Conservation (phyloP, 2,888 invertebrate species). For the Zeuzera pyrina region DNA sequence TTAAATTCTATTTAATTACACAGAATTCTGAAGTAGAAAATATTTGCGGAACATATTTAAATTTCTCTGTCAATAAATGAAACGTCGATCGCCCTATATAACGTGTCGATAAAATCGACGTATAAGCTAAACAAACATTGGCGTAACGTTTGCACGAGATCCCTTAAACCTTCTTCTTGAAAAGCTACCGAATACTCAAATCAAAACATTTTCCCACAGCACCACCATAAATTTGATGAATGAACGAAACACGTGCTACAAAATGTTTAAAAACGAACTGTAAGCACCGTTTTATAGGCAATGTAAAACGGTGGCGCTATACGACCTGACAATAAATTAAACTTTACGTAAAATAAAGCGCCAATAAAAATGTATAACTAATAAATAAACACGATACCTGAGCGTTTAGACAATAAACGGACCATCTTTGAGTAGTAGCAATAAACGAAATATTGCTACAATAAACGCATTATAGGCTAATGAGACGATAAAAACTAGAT, state of each 20-base stretch:
- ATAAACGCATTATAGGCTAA: slow-evolving; percentile 69
- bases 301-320: slow-evolving; percentile 64
- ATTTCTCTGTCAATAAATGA: no score
- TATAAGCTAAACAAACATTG: slow-evolving; percentile 24
- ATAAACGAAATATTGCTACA: slow-evolving; percentile 71
- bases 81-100: neutral
- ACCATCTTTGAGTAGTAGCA: slow-evolving; percentile 59
- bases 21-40: no score
- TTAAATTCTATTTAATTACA: no score
- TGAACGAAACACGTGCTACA: slow-evolving; percentile 71
- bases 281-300: slow-evolving; percentile 71
- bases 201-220: slow-evolving; percentile 67
- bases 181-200: slow-evolving; percentile 37
- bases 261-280: slow-evolving; percentile 68
- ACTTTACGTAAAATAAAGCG: slow-evolving; percentile 71
- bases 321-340: slow-evolving; percentile 71
- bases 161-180: slow-evolving; percentile 25
- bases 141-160: slow-evolving; percentile 17
- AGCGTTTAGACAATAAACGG: slow-evolving; percentile 67
- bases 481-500: slow-evolving; percentile 55
- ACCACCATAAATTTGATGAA: slow-evolving; percentile 71
- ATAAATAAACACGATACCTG: slow-evolving; percentile 73
- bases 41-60: no score
- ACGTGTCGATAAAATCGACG: slow-evolving; percentile 17
- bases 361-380: slow-evolving; percentile 73